phyloP scores from a whole-genome alignment of 2,113 vertebrate species.

The Mastomys coucha region DNA sequence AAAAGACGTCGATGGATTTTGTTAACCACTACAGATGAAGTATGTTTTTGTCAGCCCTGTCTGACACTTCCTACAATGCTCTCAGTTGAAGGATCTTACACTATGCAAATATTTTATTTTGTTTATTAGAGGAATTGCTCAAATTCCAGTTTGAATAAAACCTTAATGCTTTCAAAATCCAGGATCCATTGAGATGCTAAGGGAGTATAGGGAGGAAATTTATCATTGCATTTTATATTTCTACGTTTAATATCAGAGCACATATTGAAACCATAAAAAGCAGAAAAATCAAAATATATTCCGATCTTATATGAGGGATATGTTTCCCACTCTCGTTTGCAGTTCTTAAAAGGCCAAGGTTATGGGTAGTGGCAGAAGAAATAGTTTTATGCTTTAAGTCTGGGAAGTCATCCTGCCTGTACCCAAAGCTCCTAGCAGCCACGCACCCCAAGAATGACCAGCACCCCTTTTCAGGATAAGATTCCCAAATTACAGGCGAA shows the following conservation, averaged over 20 bases:
- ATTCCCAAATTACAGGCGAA: conserved; percentile 81
- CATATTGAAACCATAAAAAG: conserved; percentile 90
- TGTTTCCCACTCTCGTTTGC: not conserved
- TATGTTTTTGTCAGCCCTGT: not conserved
- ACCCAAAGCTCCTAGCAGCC: conserved; percentile 48
- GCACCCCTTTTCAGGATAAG: conserved; percentile 75
- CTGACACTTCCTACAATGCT: not conserved
- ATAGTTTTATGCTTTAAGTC: conserved; percentile 78
- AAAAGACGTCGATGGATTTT: not conserved
- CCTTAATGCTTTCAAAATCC: conserved; percentile 5
- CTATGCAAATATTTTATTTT: conserved; percentile 22
- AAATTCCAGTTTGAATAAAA: conserved; percentile 58
- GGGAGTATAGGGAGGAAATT: conserved; percentile 12
- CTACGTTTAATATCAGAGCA: conserved; percentile 84
- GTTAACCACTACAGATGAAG: not conserved
- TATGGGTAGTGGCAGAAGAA: conserved; percentile 66
- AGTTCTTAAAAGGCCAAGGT: conserved; percentile 73
- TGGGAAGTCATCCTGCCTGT: conserved; percentile 3
- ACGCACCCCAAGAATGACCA: conserved; percentile 70
- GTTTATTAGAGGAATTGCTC: conserved; percentile 9
- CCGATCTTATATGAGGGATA: conserved; percentile 80
- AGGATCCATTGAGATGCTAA: conserved; percentile 3
- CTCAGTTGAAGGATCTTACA: not conserved
- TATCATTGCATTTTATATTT: conserved; percentile 78
- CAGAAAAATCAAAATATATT: conserved; percentile 86